These are phyloP conservation scores for Himantopus leucocephalus DNA, from an alignment of 2,113 vertebrate genomes.

Conservation along the genomic window DNA sequence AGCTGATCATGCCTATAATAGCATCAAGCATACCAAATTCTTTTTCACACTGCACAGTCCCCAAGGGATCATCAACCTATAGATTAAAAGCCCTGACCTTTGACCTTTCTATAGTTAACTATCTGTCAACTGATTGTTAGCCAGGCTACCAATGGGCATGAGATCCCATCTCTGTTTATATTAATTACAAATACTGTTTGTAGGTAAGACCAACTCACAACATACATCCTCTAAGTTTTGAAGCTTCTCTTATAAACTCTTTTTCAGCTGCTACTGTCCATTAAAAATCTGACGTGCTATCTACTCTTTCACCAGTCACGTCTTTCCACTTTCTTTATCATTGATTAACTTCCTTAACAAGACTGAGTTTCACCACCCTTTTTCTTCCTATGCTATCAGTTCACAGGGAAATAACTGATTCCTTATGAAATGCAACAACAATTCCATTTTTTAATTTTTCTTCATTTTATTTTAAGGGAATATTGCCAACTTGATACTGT, in stretches of 20 bases:
- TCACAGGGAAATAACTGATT: background rate
- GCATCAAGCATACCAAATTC: constrained; percentile 54
- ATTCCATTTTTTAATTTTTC: background rate
- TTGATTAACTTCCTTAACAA: background rate
- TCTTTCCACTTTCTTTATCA: background rate
- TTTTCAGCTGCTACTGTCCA: background rate
- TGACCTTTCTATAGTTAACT: constrained; percentile 48
- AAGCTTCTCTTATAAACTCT: background rate
- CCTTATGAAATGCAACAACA: background rate
- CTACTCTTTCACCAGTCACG: background rate
- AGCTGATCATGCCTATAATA: constrained; percentile 52
- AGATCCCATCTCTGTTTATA: background rate
- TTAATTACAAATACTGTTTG: background rate
- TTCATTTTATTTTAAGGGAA: background rate
- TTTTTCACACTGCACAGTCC: constrained; percentile 53
- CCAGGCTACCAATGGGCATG: background rate
- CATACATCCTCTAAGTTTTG: background rate
- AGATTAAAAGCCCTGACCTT: constrained; percentile 30
- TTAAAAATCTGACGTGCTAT: background rate
- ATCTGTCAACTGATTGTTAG: constrained; percentile 45
- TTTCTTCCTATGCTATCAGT: background rate
- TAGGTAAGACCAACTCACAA: background rate
- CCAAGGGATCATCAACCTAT: constrained; percentile 50
- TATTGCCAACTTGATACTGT: background rate
- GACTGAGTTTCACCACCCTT: background rate